phyloP scores from a whole-genome alignment of 1,140 invertebrate species.

The Camponotus floridanus region DNA sequence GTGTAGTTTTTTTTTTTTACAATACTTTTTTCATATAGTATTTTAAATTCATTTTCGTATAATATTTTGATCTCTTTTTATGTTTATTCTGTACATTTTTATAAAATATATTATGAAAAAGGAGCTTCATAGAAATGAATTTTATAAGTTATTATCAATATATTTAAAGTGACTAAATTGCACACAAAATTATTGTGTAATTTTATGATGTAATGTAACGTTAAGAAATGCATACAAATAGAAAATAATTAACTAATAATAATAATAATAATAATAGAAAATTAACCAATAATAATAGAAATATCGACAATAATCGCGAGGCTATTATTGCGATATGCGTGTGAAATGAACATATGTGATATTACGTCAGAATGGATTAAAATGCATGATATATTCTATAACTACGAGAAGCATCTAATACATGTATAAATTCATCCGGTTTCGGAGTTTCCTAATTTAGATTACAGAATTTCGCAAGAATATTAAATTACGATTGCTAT shows the following conservation, averaged over 20 bases:
- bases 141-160: background rate
- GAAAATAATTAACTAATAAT: background rate
- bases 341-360: background rate
- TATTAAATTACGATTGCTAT: background rate
- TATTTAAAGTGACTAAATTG: background rate
- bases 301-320: background rate
- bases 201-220: background rate
- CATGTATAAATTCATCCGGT: slow-evolving; percentile 6
- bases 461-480: background rate
- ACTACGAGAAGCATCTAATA: background rate
- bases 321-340: background rate
- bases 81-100: background rate
- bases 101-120: background rate
- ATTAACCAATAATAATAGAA: background rate
- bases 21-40: no score
- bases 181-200: background rate
- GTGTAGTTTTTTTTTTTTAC: no score
- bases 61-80: background rate
- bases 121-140: background rate
- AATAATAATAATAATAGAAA: background rate
- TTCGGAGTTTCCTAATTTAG: background rate
- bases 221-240: background rate
- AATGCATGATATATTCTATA: background rate
- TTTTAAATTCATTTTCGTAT: no score
- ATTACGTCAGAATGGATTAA: slow-evolving; percentile 19